Conservation (phyloP, 2,888 invertebrate genomes). For the Mechanitis mazaeus region DNA sequence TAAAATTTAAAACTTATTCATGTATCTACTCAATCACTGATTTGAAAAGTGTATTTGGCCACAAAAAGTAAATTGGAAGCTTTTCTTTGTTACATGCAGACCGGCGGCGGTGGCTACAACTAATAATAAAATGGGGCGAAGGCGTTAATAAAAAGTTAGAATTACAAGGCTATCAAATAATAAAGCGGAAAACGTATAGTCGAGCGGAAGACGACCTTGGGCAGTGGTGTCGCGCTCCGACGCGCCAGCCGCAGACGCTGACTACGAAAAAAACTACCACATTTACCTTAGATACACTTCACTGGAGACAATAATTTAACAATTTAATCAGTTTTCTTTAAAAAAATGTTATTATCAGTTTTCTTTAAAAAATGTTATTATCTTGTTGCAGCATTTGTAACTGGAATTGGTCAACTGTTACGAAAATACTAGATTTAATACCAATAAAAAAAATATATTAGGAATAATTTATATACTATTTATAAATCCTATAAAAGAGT, state of each 20-base stretch:
- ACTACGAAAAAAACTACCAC: conserved; percentile 49
- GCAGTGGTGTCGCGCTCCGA: conserved; percentile 55
- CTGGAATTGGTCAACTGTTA: too few relatives aligned
- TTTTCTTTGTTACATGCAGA: conserved; percentile 33
- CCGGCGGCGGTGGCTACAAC: conserved; percentile 35
- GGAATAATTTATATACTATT: too few relatives aligned
- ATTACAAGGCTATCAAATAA: conserved; percentile 52
- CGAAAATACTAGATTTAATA: too few relatives aligned
- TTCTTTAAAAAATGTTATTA: too few relatives aligned
- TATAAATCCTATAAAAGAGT: too few relatives aligned
- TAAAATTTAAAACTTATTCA: neutral
- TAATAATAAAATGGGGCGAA: conserved; percentile 37
- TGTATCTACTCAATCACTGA: too few relatives aligned
- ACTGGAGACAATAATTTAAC: conserved; percentile 35
- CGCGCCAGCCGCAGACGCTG: conserved; percentile 40
- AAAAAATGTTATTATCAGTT: neutral
- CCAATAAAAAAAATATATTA: too few relatives aligned
- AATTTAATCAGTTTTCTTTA: conserved; percentile 19
- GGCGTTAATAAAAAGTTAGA: conserved; percentile 40
- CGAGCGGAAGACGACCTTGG: conserved; percentile 54
- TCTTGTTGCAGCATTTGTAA: too few relatives aligned
- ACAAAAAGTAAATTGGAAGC: conserved; percentile 24
- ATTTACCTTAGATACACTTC: conserved; percentile 51
- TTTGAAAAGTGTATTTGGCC: conserved; percentile 7
- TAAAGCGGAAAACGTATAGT: conserved; percentile 52